These are phyloP conservation scores for Alligator sinensis DNA, from an alignment of 2,113 vertebrate genomes.

Conservation along the genomic window DNA sequence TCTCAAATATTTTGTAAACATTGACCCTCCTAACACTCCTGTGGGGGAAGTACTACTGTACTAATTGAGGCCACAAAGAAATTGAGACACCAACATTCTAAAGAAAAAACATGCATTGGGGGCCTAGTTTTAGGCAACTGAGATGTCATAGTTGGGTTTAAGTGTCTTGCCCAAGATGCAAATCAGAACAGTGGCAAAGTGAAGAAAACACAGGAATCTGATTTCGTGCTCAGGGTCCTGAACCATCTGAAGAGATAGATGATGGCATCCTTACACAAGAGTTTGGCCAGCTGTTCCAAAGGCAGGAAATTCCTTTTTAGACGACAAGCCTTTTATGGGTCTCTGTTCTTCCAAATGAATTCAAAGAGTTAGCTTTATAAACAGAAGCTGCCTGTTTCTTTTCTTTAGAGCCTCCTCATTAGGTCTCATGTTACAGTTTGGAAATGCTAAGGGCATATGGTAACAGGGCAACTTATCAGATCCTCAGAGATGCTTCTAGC, in stretches of 20 bases:
- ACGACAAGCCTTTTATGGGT: not conserved
- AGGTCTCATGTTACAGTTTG: not conserved
- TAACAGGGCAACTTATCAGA: not conserved
- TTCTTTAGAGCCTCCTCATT: accelerated
- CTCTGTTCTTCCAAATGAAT: not conserved
- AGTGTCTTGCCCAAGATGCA: not conserved
- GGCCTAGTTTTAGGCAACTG: accelerated
- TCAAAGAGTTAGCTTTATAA: not conserved
- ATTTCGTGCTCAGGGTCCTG: not conserved
- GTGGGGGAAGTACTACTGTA: not conserved
- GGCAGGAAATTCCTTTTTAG: not conserved
- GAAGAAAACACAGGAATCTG: not conserved
- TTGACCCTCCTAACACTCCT: accelerated
- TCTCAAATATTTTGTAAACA: not conserved
- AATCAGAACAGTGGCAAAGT: not conserved
- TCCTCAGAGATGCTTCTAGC: not conserved
- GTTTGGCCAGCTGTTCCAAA: not conserved
- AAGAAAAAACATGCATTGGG: not conserved
- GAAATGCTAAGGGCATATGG: not conserved
- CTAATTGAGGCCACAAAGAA: not conserved
- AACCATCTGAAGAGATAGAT: not conserved
- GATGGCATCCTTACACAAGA: not conserved
- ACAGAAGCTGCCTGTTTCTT: not conserved
- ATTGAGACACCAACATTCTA: accelerated
- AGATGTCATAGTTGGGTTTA: not conserved